Conservation (phyloP, 2,113 vertebrate species). For the Cyprinodon tularosa region DNA sequence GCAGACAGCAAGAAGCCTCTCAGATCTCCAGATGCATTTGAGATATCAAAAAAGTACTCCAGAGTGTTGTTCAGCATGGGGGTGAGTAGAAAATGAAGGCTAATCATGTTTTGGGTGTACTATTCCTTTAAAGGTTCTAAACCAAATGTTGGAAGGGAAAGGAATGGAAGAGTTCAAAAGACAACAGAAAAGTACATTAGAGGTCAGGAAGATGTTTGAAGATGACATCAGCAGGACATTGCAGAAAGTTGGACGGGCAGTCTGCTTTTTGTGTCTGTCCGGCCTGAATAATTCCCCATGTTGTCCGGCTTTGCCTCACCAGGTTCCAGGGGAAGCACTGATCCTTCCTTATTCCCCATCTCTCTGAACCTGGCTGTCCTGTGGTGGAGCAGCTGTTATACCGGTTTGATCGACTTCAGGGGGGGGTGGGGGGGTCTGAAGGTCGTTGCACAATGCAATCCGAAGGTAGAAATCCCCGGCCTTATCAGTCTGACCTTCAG, state of each 20-base stretch:
- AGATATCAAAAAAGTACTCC: no score
- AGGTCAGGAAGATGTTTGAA: slow-evolving; percentile 4
- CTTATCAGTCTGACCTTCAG: slow-evolving; percentile 82
- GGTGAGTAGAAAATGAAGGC: no score
- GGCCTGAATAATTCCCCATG: slow-evolving; percentile 36
- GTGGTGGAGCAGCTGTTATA: slow-evolving; percentile 51
- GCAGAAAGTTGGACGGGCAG: slow-evolving; percentile 41
- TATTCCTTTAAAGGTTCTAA: no score
- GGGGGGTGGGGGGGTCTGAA: slow-evolving; percentile 57
- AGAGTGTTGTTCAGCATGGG: no score
- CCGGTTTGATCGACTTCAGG: slow-evolving; percentile 75
- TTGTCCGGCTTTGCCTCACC: slow-evolving; percentile 40
- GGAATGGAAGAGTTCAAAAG: neutral
- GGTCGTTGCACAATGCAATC: slow-evolving; percentile 74
- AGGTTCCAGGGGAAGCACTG: slow-evolving; percentile 58
- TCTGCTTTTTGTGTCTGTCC: slow-evolving; percentile 4
- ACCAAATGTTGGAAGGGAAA: neutral
- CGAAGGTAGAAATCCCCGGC: slow-evolving; percentile 70
- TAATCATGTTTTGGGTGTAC: no score
- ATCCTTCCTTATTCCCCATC: slow-evolving; percentile 65
- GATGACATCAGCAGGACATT: slow-evolving; percentile 18
- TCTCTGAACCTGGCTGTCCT: slow-evolving; percentile 62
- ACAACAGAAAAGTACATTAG: neutral
- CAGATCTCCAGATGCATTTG: no score
- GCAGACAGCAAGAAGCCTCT: no score